Evolutionary conservation across 2,888 invertebrate genomes (phyloP).

Genomic region (Idaea dimidiata): DNA sequence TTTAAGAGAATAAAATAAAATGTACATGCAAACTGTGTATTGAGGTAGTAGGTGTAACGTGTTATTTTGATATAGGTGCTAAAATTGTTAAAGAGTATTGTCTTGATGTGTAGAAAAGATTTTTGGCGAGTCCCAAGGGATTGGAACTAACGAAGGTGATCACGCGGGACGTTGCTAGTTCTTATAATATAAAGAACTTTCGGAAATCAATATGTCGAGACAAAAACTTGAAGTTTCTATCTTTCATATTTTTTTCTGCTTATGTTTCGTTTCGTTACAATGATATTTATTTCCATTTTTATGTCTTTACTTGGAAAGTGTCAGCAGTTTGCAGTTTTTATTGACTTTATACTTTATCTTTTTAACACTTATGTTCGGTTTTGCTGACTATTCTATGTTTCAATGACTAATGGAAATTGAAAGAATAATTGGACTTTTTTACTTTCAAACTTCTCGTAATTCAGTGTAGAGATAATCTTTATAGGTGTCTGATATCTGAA

Average conservation of each 20-base stretch:
- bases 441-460: too few species aligned
- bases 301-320: background rate
- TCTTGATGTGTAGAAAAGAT: too few species aligned
- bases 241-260: background rate
- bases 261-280: background rate
- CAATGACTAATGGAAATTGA: background rate
- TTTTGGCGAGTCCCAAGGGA: too few species aligned
- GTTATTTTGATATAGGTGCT: too few species aligned
- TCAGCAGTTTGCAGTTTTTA: background rate
- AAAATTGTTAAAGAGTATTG: too few species aligned
- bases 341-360: background rate
- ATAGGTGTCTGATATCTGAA: too few species aligned
- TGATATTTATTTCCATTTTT: background rate
- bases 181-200: background rate
- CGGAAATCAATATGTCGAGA: background rate
- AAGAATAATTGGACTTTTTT: background rate
- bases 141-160: too few species aligned
- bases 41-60: too few species aligned
- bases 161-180: too few species aligned
- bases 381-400: background rate
- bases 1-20: too few species aligned
- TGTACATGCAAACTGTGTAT: too few species aligned
- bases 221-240: background rate
- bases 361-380: background rate
- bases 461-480: too few species aligned